Percentiles rank a stretch among this genome's conserved stretches.
These are phyloP conservation scores for Ophonus ardosiacus DNA, from an alignment of 2,888 invertebrate genomes.

Conservation along the genomic window DNA sequence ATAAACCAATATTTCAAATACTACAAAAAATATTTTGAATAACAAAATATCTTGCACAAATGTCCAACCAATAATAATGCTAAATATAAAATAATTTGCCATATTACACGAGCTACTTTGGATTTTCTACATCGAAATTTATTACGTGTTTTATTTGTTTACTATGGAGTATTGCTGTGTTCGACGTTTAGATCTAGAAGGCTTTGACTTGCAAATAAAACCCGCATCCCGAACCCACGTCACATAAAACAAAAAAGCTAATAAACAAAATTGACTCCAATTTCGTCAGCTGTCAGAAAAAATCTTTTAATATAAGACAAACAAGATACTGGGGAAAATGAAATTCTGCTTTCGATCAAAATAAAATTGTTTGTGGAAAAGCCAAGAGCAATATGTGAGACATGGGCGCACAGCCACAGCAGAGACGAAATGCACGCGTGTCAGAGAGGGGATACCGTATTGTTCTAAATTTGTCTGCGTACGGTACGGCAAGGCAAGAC, in stretches of 20 bases:
- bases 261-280: constrained; percentile 45
- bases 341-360: constrained; percentile 35
- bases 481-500: neutral
- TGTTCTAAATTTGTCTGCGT: constrained; percentile 37
- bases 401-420: neutral
- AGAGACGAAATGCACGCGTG: too few relatives aligned
- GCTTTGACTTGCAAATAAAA: neutral
- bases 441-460: constrained; percentile 3
- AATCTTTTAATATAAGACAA: constrained; percentile 43
- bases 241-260: constrained; percentile 10
- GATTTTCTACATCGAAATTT: neutral
- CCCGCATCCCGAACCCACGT: neutral
- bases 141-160: neutral
- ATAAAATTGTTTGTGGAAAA: constrained; percentile 31
- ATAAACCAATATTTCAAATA: too few relatives aligned
- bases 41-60: too few relatives aligned
- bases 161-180: neutral
- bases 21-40: too few relatives aligned
- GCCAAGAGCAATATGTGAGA: neutral
- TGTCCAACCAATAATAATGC: too few relatives aligned
- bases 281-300: constrained; percentile 46
- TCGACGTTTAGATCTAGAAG: neutral
- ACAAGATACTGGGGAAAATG: constrained; percentile 19
- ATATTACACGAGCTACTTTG: too few relatives aligned
- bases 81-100: too few relatives aligned